A percentile compares a stretch with the other conserved stretches of the same genome.
Conservation (phyloP, 2,888 invertebrate species). For the Ethmia dodecea region DNA sequence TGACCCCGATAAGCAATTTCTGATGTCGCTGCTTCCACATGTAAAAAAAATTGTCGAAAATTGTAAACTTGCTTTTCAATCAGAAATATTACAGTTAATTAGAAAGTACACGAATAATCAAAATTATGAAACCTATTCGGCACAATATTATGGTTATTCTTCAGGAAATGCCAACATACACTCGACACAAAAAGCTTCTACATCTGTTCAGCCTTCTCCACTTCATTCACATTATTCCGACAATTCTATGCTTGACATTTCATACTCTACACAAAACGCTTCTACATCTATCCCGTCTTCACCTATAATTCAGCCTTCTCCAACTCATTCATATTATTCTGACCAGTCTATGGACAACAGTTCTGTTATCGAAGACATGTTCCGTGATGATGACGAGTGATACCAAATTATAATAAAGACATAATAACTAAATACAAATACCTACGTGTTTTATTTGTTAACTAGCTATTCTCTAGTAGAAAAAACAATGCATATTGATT, state of each 20-base stretch:
- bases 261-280: too few relatives aligned
- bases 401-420: too few relatives aligned
- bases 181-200: slow-evolving; percentile 6
- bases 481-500: too few relatives aligned
- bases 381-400: too few relatives aligned
- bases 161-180: slow-evolving; percentile 7
- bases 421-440: too few relatives aligned
- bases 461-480: too few relatives aligned
- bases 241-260: too few relatives aligned
- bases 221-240: slow-evolving; percentile 10
- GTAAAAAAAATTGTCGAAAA: slow-evolving; percentile 21
- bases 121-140: slow-evolving; percentile 1
- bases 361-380: too few relatives aligned
- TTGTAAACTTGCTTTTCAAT: slow-evolving; percentile 14
- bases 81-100: slow-evolving; percentile 12
- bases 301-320: too few relatives aligned
- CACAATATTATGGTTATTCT: slow-evolving; percentile 6
- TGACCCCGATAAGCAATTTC: slow-evolving; percentile 21
- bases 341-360: slow-evolving; percentile 6
- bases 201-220: slow-evolving; percentile 5
- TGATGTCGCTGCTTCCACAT: slow-evolving; percentile 24
- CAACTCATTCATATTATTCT: too few relatives aligned
- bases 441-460: too few relatives aligned
- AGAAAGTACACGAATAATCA: slow-evolving; percentile 10
- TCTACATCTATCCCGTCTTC: too few relatives aligned